These are phyloP conservation scores for Nasua narica DNA, from an alignment of 2,797 vertebrate species.

Conservation along the genomic window DNA sequence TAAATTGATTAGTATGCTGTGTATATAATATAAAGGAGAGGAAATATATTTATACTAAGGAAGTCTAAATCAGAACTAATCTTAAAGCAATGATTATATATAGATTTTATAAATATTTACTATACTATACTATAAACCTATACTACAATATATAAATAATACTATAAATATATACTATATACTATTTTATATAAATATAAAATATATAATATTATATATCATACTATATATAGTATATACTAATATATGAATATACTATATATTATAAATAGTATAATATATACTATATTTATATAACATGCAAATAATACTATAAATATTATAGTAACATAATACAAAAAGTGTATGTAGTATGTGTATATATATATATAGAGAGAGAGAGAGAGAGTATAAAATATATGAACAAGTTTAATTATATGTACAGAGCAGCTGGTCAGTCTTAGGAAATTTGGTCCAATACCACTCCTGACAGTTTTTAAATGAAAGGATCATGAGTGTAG, in stretches of 20 bases:
- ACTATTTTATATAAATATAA: not conserved
- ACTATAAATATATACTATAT: not conserved
- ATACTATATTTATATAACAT: no score
- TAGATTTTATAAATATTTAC: no score
- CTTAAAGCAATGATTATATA: not conserved
- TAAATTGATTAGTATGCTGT: constrained; percentile 47
- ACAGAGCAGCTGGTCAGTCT: constrained; percentile 5
- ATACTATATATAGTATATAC: no score
- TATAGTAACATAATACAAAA: not conserved
- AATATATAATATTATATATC: no score
- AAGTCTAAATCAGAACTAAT: constrained; percentile 4
- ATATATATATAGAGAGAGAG: not conserved
- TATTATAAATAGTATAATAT: not conserved
- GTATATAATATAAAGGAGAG: not conserved
- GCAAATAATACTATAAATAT: no score
- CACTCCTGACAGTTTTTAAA: constrained; percentile 36
- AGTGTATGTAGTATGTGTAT: not conserved
- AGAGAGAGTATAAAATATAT: not conserved
- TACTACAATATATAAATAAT: no score
- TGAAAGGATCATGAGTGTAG: not conserved
- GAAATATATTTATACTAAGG: not conserved
- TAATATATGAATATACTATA: no score
- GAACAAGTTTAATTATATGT: not conserved
- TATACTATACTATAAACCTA: no score
- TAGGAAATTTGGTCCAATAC: constrained; percentile 9